Percentiles rank a stretch among this genome's conserved stretches.
Evolutionary conservation across 2,888 invertebrate species (phyloP).

Genomic region (Suillia variegata): DNA sequence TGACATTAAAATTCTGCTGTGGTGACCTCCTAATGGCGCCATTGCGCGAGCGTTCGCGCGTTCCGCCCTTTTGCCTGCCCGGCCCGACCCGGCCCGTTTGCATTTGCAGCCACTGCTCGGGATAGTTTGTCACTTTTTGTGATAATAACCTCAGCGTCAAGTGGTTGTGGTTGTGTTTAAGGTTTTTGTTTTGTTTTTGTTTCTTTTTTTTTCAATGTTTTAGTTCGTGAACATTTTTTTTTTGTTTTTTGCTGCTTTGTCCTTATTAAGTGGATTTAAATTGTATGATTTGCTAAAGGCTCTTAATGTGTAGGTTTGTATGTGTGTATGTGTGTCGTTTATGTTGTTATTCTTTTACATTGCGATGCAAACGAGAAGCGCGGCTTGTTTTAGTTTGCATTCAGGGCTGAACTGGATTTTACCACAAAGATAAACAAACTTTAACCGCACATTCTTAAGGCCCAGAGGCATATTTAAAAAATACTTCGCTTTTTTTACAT

Average conservation of each 20-base stretch:
- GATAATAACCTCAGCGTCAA: background rate
- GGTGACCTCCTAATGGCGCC: background rate
- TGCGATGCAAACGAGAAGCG: background rate
- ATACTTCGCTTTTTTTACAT: no score
- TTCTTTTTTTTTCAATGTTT: no score
- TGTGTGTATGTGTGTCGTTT: background rate
- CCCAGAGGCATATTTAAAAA: no score
- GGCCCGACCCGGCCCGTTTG: background rate
- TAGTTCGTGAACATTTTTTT: no score
- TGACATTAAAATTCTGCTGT: background rate
- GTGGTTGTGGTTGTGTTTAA: background rate
- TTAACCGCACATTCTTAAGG: no score
- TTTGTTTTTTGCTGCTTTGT: no score
- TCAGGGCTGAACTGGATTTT: background rate
- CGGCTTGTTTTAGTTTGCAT: background rate
- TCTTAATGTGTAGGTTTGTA: background rate
- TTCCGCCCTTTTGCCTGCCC: background rate
- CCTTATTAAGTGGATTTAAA: conserved; percentile 3
- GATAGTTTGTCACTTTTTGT: background rate
- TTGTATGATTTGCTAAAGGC: background rate
- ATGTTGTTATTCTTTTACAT: background rate
- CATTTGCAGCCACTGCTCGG: no score
- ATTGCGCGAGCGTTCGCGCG: background rate
- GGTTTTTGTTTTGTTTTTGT: background rate
- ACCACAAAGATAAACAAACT: no score